Evolutionary conservation across 2,797 vertebrate genomes (phyloP).

Genomic region (Sylvilagus floridanus): DNA sequence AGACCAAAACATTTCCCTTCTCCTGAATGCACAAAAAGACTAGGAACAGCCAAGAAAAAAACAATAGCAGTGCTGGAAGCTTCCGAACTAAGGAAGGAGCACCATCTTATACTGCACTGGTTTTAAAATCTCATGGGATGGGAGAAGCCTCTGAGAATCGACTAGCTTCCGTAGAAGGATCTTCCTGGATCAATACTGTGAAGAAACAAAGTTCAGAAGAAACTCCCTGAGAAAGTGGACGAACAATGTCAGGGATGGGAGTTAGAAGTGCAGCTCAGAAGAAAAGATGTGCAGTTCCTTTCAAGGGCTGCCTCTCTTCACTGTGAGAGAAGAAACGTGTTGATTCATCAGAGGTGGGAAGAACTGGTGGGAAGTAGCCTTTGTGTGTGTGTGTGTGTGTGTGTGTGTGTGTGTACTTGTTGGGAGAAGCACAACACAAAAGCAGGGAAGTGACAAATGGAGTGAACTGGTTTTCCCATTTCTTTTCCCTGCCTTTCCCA

Average conservation of each 20-base stretch:
- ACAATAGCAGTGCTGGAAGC: neutral
- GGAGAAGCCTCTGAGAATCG: constrained; percentile 20
- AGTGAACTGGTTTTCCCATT: neutral
- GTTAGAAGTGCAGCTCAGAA: neutral
- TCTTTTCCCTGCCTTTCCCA: neutral
- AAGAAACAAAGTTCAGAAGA: neutral
- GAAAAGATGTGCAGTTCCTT: neutral
- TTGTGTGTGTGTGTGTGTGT: neutral
- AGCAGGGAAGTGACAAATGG: neutral
- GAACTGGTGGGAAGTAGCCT: neutral
- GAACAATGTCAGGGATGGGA: neutral
- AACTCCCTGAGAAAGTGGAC: neutral
- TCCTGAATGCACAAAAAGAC: neutral
- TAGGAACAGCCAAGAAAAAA: neutral
- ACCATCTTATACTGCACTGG: neutral
- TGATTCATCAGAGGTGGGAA: neutral
- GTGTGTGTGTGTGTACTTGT: constrained; percentile 10
- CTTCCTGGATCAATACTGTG: neutral
- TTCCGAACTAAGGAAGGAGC: neutral
- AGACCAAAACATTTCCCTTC: neutral
- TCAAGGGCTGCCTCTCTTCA: neutral
- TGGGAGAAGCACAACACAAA: neutral
- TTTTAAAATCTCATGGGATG: neutral
- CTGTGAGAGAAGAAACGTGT: neutral
- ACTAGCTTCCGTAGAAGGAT: neutral